Base-by-base conservation (phyloP, 2,113 vertebrate species). In the Ctenomys sociabilis region DNA sequence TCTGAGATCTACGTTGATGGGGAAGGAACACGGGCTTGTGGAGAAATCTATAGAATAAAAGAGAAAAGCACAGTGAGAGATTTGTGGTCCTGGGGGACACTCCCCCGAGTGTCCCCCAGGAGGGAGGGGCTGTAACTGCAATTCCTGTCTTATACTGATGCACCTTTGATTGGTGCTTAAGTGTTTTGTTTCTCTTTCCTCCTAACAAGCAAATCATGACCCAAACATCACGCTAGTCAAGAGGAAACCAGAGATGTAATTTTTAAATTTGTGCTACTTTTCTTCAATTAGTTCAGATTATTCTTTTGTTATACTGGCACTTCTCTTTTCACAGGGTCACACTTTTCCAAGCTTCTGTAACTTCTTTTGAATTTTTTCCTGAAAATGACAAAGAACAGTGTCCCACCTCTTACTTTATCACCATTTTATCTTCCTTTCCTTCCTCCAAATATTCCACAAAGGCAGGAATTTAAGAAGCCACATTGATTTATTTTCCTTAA, bases 21-120 rank as follows among this genome's bases (percentile, higher is more conserved):
- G 9, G 3, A 37, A 72, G 14, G 66, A n/a, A 77, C 13, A 35
- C 17, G 26, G 11, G 52, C 10, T 14, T 45, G 49, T 9, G 9
- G 86, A 66, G 82, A 63, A 73, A 75, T 16, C 45, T 32, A 4
- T 5, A 57, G 72, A 63, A 57, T 4, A 30, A n/a, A 11, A 84
- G 37, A 59, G 19, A 35, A 81, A 70, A 91, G 32, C 22, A 49
- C 28, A n/a, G 19, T 0, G 9, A 85, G 85, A 68, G 11, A 13
- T 52, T 2, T 7, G 0, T 9, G 32, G 2, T 17, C 49, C 28
- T 1, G 3, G 28, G 37, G 32, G 59, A 57, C 10, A n/a, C 4
- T 11, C 10, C 17, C 16, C 0, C n/a, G 11, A 10, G 49, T 11
- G 9, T 49, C 49, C 49, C 49, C 49, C 7, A 43, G 45, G n/a